These are phyloP conservation scores for Steinernema hermaphroditum DNA, from an alignment of 2,888 invertebrate species.

Conservation along the genomic window DNA sequence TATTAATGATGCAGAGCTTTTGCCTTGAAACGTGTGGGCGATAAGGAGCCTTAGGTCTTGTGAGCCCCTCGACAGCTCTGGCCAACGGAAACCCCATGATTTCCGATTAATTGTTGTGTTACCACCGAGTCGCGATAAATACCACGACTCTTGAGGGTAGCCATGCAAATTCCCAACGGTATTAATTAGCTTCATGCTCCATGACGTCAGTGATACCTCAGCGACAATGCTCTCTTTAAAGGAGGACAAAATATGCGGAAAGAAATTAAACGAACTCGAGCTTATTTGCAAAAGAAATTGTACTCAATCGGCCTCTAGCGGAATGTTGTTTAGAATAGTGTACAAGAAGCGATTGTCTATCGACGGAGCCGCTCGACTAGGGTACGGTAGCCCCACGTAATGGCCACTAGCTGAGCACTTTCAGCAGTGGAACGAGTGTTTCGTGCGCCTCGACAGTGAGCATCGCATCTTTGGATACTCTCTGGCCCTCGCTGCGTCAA, in stretches of 20 bases:
- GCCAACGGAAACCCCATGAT: conserved; percentile 6
- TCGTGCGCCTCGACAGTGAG: neutral
- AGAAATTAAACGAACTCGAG: too few species aligned
- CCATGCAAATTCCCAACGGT: neutral
- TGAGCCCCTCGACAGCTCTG: neutral
- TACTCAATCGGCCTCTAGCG: too few species aligned
- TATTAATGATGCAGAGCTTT: neutral
- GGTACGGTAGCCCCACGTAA: neutral
- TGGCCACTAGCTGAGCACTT: neutral
- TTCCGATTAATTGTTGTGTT: neutral
- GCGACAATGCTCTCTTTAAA: too few species aligned
- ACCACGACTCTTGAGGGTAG: neutral
- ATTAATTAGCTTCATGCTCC: neutral
- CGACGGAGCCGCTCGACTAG: neutral
- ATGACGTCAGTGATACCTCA: neutral
- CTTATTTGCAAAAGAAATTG: too few species aligned
- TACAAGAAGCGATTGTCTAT: neutral
- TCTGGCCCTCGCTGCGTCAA: neutral
- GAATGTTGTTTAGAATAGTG: neutral
- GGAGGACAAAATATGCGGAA: too few species aligned
- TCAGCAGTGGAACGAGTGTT: neutral
- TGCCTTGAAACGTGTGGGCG: conserved; percentile 9
- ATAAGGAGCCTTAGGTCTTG: neutral
- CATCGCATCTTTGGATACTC: neutral
- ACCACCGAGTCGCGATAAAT: neutral